Conservation (phyloP, 2,888 invertebrate genomes). For the Dioctria linearis region DNA sequence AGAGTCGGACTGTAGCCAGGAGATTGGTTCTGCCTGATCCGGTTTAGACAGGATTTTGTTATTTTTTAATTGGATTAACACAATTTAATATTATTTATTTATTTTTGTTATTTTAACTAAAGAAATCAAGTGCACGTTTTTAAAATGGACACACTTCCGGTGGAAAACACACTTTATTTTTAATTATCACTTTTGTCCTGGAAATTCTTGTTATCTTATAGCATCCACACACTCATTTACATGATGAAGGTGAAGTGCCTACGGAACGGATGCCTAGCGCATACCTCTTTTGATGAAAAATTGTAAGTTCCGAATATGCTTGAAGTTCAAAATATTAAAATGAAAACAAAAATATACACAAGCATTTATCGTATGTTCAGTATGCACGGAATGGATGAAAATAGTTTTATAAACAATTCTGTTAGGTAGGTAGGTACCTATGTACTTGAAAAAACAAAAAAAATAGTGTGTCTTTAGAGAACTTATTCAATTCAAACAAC, state of each 20-base stretch:
- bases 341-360: neutral
- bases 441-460: neutral
- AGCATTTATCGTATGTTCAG: neutral
- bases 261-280: too few species aligned
- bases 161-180: too few species aligned
- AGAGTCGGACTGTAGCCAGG: neutral
- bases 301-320: neutral
- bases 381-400: neutral
- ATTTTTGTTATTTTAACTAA: too few species aligned
- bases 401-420: conserved; percentile 47
- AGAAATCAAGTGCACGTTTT: neutral
- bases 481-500: too few species aligned
- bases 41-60: neutral
- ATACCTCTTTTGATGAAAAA: too few species aligned
- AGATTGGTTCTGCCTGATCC: neutral
- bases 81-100: neutral
- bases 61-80: neutral
- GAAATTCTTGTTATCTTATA: neutral
- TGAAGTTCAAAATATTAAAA: neutral
- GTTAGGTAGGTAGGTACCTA: neutral
- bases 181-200: too few species aligned
- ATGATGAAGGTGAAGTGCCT: too few species aligned
- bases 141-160: neutral
- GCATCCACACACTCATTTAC: too few species aligned
- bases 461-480: too few species aligned